Base-by-base conservation (phyloP, 37 sponge, comb jelly and placozoan genomes). In the Mnemiopsis leidyi region DNA sequence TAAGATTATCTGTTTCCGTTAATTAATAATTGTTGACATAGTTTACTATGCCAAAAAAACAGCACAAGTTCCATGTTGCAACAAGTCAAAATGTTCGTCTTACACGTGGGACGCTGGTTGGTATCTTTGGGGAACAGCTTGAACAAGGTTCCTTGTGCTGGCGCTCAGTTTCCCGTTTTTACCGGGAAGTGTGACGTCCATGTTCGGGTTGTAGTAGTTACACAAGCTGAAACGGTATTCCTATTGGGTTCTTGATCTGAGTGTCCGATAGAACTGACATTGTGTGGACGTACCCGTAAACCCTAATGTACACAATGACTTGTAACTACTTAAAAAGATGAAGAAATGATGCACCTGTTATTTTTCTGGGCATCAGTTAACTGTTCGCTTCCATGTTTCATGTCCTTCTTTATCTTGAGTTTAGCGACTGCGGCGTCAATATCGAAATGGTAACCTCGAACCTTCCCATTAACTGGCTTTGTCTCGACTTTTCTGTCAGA, bases 131-230 rank as follows among this genome's bases (percentile, higher is more conserved):
- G 61, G 61, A 18, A 48, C 61, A 48, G 61, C 5, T 13, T 48
- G 61, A 13, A 48, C 61, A 18, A 13, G 61, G 61, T 48, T 48
- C 13, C 61, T 48, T 18, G 61, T 5, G 61, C 13, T 48, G 13
- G 9, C 61, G 13, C 9, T 5, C 9, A 48, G 5, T 5, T 13
- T 48, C 13, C 61, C 61, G 13, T 48, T 48, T 13, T 48, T 48
- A 48, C 61, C 61, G 61, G 61, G 61, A 18, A 48, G 61, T 13
- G 61, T 32, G 35, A 0, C 33, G 18, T 77, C 79, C 79, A 77
- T 1, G 79, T 77, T 77, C 26, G 79, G 79, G 79, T 77, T 77
- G 79, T 77, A 77, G 79, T 77, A 77, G 79, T 77, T 77, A 32
- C 79, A 77, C 79, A 77, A 32, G 18, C 79, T 77, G 79, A 77